Evolutionary conservation across 2,113 vertebrate genomes (phyloP).

Genomic region (Taxidea taxus): DNA sequence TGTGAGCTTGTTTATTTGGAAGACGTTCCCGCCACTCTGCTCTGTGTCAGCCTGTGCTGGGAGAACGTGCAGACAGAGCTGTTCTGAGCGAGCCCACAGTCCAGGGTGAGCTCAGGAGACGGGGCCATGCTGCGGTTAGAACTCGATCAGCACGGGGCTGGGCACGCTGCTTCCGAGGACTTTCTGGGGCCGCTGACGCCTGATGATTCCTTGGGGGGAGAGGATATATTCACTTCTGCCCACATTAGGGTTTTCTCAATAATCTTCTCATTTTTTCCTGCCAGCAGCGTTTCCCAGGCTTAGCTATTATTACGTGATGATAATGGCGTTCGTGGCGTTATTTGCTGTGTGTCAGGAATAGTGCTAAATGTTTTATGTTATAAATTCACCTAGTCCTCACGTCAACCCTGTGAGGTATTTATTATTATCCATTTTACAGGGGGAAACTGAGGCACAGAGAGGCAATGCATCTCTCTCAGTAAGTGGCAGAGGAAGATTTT

Average conservation of each 20-base stretch:
- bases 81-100: neutral
- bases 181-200: neutral
- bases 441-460: neutral
- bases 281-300: neutral
- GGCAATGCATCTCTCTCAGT: neutral
- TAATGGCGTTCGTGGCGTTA: neutral
- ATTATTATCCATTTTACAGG: neutral
- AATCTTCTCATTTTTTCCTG: neutral
- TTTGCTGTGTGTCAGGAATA: neutral
- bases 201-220: neutral
- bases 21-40: neutral
- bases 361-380: neutral
- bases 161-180: neutral
- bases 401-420: neutral
- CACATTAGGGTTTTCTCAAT: neutral
- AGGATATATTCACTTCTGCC: neutral
- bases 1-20: neutral
- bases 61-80: neutral
- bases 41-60: neutral
- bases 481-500: neutral
- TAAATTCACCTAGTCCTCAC: neutral
- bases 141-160: neutral
- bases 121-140: accelerated
- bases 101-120: neutral
- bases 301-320: neutral